Conservation (phyloP, 2,888 invertebrate genomes). For the Microplitis deprimator region DNA sequence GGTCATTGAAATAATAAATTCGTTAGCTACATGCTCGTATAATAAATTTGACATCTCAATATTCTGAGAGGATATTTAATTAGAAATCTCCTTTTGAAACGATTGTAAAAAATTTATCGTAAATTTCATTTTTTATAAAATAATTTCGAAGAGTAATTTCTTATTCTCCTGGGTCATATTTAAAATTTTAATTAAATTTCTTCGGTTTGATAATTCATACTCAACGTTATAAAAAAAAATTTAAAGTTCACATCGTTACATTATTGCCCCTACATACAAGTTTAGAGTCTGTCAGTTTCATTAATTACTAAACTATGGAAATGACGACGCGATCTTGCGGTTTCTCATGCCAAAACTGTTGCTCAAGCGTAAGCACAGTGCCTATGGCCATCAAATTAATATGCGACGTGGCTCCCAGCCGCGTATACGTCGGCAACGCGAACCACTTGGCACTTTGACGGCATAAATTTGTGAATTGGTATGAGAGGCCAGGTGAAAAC, state of each 20-base stretch:
- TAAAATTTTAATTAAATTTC: too few species aligned
- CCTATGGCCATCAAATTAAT: constrained; percentile 46
- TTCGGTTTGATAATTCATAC: too few species aligned
- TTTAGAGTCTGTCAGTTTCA: constrained; percentile 37
- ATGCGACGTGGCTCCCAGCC: constrained; percentile 41
- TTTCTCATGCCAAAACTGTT: constrained; percentile 42
- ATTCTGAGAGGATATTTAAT: too few species aligned
- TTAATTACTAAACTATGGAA: constrained; percentile 48
- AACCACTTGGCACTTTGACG: constrained; percentile 51
- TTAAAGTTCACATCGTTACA: background rate
- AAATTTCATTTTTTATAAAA: too few species aligned
- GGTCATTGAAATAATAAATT: too few species aligned
- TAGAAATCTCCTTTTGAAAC: too few species aligned
- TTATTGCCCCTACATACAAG: constrained; percentile 10
- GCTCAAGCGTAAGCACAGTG: constrained; percentile 28
- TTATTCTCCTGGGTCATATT: too few species aligned
- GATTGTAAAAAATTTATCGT: too few species aligned
- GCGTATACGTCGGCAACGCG: constrained; percentile 32
- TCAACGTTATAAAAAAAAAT: background rate
- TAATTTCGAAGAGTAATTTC: too few species aligned
- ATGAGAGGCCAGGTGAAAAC: constrained; percentile 25
- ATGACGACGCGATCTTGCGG: constrained; percentile 40
- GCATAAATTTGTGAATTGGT: constrained; percentile 47
- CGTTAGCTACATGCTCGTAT: too few species aligned
- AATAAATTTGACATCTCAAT: too few species aligned